phyloP scores from a whole-genome alignment of 2,888 invertebrate genomes.

The Fragum fragum region DNA sequence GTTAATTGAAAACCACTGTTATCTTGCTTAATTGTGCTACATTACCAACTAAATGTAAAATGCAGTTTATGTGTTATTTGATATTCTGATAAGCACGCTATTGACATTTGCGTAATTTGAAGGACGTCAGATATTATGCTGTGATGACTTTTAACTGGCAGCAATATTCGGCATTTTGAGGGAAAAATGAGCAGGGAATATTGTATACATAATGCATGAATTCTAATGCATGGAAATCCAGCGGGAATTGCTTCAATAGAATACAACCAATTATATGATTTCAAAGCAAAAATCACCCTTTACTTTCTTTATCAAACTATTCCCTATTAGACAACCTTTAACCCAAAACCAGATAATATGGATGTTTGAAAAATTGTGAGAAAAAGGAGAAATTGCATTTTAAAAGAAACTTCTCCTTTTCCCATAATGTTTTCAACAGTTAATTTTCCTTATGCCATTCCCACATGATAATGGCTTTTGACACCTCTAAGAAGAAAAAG shows the following conservation, averaged over 20 bases:
- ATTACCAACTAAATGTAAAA: background rate
- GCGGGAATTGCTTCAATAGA: slow-evolving; percentile 22
- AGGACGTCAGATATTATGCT: background rate
- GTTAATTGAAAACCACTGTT: too few species aligned
- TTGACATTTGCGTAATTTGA: slow-evolving; percentile 5
- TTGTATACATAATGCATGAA: slow-evolving; percentile 20
- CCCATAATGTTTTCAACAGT: too few species aligned
- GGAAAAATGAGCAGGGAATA: background rate
- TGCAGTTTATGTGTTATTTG: background rate
- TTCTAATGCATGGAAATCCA: slow-evolving; percentile 5
- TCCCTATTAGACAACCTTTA: too few species aligned
- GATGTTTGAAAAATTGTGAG: too few species aligned
- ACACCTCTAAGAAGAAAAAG: too few species aligned
- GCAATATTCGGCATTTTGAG: background rate
- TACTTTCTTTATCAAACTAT: too few species aligned
- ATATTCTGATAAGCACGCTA: background rate
- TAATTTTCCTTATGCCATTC: too few species aligned
- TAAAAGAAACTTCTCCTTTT: too few species aligned
- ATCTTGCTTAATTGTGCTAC: too few species aligned
- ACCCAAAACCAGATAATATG: too few species aligned
- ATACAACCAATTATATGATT: slow-evolving; percentile 4
- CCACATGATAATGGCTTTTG: too few species aligned
- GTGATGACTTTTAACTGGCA: slow-evolving; percentile 4
- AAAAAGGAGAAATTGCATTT: too few species aligned
- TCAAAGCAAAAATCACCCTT: slow-evolving; percentile 5